Evolutionary conservation across 2,888 invertebrate species (phyloP).

Genomic region (Eupithecia tripunctaria): DNA sequence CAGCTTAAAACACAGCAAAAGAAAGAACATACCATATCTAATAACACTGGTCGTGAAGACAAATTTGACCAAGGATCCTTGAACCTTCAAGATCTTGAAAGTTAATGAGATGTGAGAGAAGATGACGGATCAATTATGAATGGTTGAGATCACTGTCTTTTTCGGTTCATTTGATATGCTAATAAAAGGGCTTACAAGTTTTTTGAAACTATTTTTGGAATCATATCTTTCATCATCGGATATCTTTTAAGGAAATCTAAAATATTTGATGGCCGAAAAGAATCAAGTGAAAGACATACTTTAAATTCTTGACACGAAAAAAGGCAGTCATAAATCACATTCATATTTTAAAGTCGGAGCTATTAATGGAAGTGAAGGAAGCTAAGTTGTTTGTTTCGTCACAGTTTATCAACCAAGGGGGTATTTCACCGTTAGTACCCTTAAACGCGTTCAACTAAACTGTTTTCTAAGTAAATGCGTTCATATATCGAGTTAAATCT

Average conservation of each 20-base stretch:
- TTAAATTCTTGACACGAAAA: slow-evolving; percentile 27
- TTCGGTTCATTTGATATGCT: slow-evolving; percentile 55
- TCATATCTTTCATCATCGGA: slow-evolving; percentile 35
- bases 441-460: too few relatives aligned
- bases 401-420: too few relatives aligned
- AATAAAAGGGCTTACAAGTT: slow-evolving; percentile 44
- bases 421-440: too few relatives aligned
- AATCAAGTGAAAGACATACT: slow-evolving; percentile 16
- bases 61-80: slow-evolving; percentile 26
- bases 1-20: slow-evolving; percentile 5
- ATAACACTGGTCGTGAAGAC: slow-evolving; percentile 28
- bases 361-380: neutral
- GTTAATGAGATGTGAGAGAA: slow-evolving; percentile 29
- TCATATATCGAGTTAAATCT: too few relatives aligned
- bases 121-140: slow-evolving; percentile 39
- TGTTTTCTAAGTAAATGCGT: too few relatives aligned
- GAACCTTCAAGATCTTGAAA: slow-evolving; percentile 23
- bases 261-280: slow-evolving; percentile 30
- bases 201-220: slow-evolving; percentile 32
- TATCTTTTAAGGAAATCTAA: slow-evolving; percentile 38
- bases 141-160: slow-evolving; percentile 42
- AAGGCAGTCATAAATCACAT: slow-evolving; percentile 10
- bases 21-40: slow-evolving; percentile 30
- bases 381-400: neutral
- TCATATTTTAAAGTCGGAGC: neutral